A percentile compares a stretch with the other conserved stretches of the same genome.
These are phyloP conservation scores for Betta splendens DNA, from an alignment of 2,797 vertebrate genomes.

Conservation along the genomic window DNA sequence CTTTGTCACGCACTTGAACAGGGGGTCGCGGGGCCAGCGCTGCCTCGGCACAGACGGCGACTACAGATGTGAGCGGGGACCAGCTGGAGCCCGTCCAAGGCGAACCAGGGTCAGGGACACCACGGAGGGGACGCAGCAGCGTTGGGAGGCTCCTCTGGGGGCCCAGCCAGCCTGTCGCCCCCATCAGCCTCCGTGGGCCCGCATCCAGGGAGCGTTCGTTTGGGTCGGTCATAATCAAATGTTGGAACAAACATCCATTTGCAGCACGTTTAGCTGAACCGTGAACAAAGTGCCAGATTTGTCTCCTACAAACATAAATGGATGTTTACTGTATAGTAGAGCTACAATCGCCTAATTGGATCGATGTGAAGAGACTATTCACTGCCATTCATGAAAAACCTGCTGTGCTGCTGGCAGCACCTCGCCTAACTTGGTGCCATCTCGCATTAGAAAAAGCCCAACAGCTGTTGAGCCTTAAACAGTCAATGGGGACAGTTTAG, in stretches of 20 bases:
- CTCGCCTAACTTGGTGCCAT: slow-evolving; percentile 13
- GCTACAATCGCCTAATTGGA: not conserved
- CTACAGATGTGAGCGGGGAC: slow-evolving; percentile 65
- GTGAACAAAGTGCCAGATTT: too few species aligned
- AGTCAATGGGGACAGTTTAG: slow-evolving; percentile 37
- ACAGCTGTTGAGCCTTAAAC: slow-evolving; percentile 13
- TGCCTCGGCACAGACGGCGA: slow-evolving; percentile 37
- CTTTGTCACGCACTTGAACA: slow-evolving; percentile 12
- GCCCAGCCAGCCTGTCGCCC: slow-evolving; percentile 9
- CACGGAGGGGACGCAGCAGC: slow-evolving; percentile 43
- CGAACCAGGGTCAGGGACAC: slow-evolving; percentile 65
- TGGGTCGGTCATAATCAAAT: not conserved
- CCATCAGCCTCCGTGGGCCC: slow-evolving; percentile 11
- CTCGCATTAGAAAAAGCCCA: slow-evolving; percentile 24
- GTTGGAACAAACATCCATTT: not conserved
- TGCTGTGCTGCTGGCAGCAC: slow-evolving; percentile 19
- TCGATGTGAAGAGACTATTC: not conserved
- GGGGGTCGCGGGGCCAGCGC: slow-evolving; percentile 28
- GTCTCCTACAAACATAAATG: too few species aligned
- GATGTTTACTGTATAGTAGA: not conserved
- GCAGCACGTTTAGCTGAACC: not conserved
- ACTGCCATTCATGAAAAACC: not conserved
- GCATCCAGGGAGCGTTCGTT: slow-evolving; percentile 16
- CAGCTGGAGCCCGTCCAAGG: slow-evolving; percentile 67
- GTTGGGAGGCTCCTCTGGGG: slow-evolving; percentile 37